Evolutionary conservation across 2,888 invertebrate species (phyloP), one percentile per base, ranked within the genome.

Genomic region (Drosophila mettleri): DNA sequence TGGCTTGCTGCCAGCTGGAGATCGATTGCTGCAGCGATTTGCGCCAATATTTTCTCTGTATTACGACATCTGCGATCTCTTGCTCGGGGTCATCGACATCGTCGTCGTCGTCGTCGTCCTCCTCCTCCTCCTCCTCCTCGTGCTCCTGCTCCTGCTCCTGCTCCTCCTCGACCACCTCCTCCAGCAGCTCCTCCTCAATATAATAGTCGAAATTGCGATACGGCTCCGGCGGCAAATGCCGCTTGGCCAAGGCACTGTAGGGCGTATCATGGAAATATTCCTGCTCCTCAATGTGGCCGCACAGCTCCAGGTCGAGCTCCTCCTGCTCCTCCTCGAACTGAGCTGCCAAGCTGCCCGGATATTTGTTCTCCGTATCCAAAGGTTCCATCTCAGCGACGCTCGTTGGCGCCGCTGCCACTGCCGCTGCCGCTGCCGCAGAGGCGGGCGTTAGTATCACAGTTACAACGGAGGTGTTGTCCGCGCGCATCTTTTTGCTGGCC

Each of bases 391-490:
- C 59, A n/a, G 34, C 52, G 31, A 46, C 1, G 24, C 43, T 29
- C 22, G 55, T 0, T 33, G 49, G 14, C 31, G 53, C 43, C 2
- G 39, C n/a, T 36, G 49, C 43, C 3, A 52, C 10, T 41, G 2
- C 39, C 0, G 58, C n/a, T 65, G 39, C 69, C 12, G 45, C 27
- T 48, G 51, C 48, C 5, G 45, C n/a, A 29, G 57, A 20, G 41
- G 71, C 68, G 43, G 77, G 76, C 34, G 70, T 73, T 43, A 72
- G 93, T 95, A 98, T 96, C 20, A 99, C 91, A 60, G 92, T 96
- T 20, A 99, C 97, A 46, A 98, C 98, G 14, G 98, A 98, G 0
- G 98, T 98, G 92, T 99, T 99, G 92, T 99, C 99, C 0, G 99
- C 99, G 38, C 98, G 94, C 94, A 98, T 95, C 89, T 96, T 94